Evolutionary conservation across 2,113 vertebrate species (phyloP).

Genomic region (Cettia cetti): DNA sequence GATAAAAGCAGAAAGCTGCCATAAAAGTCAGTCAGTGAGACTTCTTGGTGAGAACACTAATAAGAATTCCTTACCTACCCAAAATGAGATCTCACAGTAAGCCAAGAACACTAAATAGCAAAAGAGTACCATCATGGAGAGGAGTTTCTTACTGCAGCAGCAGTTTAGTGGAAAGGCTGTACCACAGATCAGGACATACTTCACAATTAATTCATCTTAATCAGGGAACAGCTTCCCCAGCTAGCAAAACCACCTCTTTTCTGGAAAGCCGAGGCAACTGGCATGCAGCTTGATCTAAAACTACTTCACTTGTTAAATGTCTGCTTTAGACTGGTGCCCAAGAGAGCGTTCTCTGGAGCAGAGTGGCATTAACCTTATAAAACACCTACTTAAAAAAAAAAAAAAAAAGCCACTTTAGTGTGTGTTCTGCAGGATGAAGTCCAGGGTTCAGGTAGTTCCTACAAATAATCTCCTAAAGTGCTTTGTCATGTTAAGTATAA

Average conservation of each 20-base stretch:
- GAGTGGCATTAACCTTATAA: background rate
- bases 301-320: background rate
- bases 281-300: background rate
- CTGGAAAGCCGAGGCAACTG: background rate
- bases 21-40: background rate
- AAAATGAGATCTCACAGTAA: background rate
- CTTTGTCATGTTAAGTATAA: background rate
- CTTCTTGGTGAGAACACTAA: background rate
- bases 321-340: background rate
- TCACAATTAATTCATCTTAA: background rate
- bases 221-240: background rate
- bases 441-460: background rate
- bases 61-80: background rate
- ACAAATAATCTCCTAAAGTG: background rate
- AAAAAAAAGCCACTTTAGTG: background rate
- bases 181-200: background rate
- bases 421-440: background rate
- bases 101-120: background rate
- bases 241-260: background rate
- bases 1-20: background rate
- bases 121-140: background rate
- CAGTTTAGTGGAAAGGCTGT: background rate
- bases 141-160: background rate
- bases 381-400: background rate
- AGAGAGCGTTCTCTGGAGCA: background rate